Conservation (phyloP, 2,888 invertebrate genomes). For the Cetonia aurata region DNA sequence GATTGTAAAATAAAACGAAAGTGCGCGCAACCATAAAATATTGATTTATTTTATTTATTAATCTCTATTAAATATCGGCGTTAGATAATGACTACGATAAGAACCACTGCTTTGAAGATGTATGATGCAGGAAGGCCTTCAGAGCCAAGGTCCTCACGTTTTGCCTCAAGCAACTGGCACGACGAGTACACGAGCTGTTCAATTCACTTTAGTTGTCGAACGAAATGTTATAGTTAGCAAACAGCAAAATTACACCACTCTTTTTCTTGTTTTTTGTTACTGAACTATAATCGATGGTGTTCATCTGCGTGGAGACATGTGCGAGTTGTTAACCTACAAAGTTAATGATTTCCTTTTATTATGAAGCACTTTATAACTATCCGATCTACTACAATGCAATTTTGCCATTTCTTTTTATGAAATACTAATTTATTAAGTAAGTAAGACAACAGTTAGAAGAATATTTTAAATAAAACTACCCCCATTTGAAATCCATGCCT, state of each 20-base stretch:
- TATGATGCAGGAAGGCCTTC: slow-evolving; percentile 56
- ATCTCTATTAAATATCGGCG: slow-evolving; percentile 46
- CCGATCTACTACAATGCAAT: no score
- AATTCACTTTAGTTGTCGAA: slow-evolving; percentile 47
- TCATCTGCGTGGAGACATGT: slow-evolving; percentile 30
- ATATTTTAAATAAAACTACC: neutral
- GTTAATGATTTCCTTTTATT: slow-evolving; percentile 42
- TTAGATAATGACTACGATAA: slow-evolving; percentile 48
- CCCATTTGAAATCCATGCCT: no score
- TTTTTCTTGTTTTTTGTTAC: slow-evolving; percentile 39
- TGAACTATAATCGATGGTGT: slow-evolving; percentile 22
- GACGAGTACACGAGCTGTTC: slow-evolving; percentile 47
- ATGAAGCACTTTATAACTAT: slow-evolving; percentile 12
- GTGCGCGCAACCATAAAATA: slow-evolving; percentile 27
- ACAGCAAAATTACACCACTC: slow-evolving; percentile 43
- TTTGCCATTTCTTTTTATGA: no score
- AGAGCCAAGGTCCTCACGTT: slow-evolving; percentile 55
- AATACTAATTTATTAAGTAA: no score
- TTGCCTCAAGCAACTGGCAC: slow-evolving; percentile 48
- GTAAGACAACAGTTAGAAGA: neutral
- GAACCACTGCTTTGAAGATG: slow-evolving; percentile 51
- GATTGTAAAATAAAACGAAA: slow-evolving; percentile 34
- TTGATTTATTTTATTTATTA: slow-evolving; percentile 48
- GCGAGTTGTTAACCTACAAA: slow-evolving; percentile 46
- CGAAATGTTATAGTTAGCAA: slow-evolving; percentile 51